Base-by-base conservation (phyloP, 1,140 invertebrate genomes). In the Brachionus asplanchnoidis region DNA sequence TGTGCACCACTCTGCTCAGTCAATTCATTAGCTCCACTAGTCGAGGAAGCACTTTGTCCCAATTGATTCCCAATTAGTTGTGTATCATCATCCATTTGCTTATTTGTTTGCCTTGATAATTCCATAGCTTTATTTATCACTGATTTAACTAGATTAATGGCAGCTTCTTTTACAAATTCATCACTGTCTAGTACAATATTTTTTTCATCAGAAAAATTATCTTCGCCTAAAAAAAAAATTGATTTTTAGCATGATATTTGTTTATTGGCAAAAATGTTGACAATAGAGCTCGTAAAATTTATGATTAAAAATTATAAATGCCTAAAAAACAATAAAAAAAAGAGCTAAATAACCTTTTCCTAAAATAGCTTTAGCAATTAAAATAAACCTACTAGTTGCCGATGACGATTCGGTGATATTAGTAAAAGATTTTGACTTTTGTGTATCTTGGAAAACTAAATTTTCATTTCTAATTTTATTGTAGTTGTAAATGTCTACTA, bases 401-500 rank as follows among this genome's bases (percentile, higher is more conserved):
- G 11, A 14, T 53, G 46, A 20, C 53, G 20, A 60, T 60, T 60
- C 53, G 53, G 6, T 60, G 53, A 20, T 73, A 42, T 73, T 11
- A 73, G 14, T 73, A 42, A 40, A 17, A 40, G 68, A 73, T 73
- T 42, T 73, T 6, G 28, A 20, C 32, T 1, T 23, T 17, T 73
- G 11, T n/a, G 17, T 42, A 42, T 20, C 17, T 17, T 73, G 14
- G 42, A 9, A 73, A 42, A 20, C 14, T 73, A 42, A 14, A 73
- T 46, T 73, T 73, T 73, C 68, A 46, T 73, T 42, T 17, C 12
- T 73, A 44, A 9, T 73, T 73, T 36, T 17, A 40, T 73, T 73
- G 17, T 73, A 73, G 20, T 73, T 73, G 68, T 73, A 73, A 44
- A 73, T 73, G 42, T 73, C 68, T 42, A 73, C 17, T 73, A 73